Evolutionary conservation across 2,113 vertebrate species (phyloP).

Genomic region (Neoarius graeffei): DNA sequence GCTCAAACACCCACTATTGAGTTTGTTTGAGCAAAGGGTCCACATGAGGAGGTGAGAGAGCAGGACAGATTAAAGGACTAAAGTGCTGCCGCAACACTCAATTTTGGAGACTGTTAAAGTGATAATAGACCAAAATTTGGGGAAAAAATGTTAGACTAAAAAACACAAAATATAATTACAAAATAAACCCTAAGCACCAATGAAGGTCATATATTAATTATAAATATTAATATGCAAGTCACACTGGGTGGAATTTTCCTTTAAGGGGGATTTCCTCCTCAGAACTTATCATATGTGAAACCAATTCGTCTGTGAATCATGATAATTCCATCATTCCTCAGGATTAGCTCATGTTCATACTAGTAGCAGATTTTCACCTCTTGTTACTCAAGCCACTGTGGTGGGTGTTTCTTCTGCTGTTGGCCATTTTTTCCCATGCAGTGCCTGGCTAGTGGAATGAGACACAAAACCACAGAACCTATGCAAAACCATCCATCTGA

Average conservation of each 20-base stretch:
- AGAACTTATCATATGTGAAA: background rate
- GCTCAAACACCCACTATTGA: background rate
- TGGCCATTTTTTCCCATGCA: background rate
- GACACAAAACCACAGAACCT: background rate
- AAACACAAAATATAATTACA: slow-evolving; percentile 1
- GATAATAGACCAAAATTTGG: background rate
- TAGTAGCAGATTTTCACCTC: background rate
- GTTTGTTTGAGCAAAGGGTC: background rate
- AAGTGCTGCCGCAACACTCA: background rate
- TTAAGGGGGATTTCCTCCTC: background rate
- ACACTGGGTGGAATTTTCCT: background rate
- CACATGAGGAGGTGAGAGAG: background rate
- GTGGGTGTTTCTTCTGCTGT: background rate
- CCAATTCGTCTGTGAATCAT: background rate
- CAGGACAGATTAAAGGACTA: background rate
- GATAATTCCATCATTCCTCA: background rate
- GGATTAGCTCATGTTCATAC: background rate
- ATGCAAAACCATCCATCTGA: slow-evolving; percentile 3
- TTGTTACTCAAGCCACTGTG: background rate
- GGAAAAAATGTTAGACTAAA: background rate
- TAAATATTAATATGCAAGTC: background rate
- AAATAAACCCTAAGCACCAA: background rate
- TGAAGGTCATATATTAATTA: slow-evolving; percentile 6
- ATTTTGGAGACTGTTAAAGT: background rate
- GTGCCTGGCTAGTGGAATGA: background rate